Conservation (phyloP, 2,888 invertebrate species). For the Acrobasis repandana region DNA sequence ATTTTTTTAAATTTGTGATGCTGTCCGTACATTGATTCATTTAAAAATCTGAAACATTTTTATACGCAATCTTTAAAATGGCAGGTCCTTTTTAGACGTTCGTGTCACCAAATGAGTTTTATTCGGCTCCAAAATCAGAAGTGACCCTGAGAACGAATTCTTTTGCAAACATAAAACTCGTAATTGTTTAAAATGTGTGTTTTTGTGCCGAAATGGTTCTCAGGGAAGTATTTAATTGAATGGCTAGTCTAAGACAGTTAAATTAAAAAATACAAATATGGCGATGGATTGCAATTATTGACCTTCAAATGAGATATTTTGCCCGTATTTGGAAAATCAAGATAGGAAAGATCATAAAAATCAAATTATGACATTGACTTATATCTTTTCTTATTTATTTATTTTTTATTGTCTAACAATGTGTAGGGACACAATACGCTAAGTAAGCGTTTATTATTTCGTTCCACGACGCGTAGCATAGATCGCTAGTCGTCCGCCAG, state of each 20-base stretch:
- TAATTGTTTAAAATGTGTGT: conserved; percentile 2
- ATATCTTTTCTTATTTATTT: too few relatives aligned
- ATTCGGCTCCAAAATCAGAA: not conserved
- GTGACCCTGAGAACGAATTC: not conserved
- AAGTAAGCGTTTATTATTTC: too few relatives aligned
- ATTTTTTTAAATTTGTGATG: not conserved
- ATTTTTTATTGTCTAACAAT: too few relatives aligned
- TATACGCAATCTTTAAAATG: not conserved
- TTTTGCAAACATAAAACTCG: not conserved
- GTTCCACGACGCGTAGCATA: too few relatives aligned
- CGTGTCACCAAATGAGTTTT: not conserved
- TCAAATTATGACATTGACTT: too few relatives aligned
- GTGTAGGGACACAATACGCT: too few relatives aligned
- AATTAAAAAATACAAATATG: not conserved
- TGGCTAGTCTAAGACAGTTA: not conserved
- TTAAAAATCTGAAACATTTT: not conserved
- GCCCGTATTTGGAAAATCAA: not conserved
- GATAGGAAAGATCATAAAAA: too few relatives aligned
- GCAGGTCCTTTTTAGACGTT: not conserved
- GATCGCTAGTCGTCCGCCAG: too few relatives aligned
- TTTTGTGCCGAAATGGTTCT: not conserved
- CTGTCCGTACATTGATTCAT: not conserved
- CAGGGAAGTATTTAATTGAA: conserved; percentile 1
- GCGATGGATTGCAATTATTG: not conserved
- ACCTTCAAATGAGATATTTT: not conserved